Conservation (phyloP, 2,888 invertebrate genomes). For the Catocala nupta region DNA sequence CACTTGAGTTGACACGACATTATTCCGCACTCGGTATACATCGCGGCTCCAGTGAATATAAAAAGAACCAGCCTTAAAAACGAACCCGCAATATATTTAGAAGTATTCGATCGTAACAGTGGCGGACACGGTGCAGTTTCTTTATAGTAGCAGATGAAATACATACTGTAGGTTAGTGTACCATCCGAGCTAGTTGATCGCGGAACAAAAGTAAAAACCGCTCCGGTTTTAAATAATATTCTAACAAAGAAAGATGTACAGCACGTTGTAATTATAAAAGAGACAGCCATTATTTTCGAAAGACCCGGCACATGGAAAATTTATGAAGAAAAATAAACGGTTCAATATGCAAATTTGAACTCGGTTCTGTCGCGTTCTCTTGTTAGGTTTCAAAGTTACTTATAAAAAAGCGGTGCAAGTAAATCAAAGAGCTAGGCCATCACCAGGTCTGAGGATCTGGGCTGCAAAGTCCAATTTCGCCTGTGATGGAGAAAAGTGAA, state of each 20-base stretch:
- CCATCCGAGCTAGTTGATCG: constrained; percentile 33
- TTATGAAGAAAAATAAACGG: not conserved
- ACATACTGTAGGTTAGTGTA: constrained; percentile 47
- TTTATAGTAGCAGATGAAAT: constrained; percentile 16
- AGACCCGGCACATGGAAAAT: not conserved
- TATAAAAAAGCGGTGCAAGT: constrained; percentile 27
- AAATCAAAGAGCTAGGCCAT: constrained; percentile 24
- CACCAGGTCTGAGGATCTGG: constrained; percentile 64
- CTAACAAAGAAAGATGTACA: constrained; percentile 18
- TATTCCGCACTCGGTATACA: constrained; percentile 35
- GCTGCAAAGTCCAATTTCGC: constrained; percentile 56
- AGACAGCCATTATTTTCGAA: not conserved
- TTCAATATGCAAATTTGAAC: constrained; percentile 10
- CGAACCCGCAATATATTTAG: constrained; percentile 19
- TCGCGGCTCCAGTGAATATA: constrained; percentile 31
- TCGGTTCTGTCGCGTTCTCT: not conserved
- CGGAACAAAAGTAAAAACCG: constrained; percentile 20
- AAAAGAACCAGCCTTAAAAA: not conserved
- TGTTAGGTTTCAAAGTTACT: constrained; percentile 16
- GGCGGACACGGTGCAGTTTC: constrained; percentile 6
- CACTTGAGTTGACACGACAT: constrained; percentile 24
- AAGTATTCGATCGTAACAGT: constrained; percentile 3
- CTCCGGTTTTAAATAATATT: constrained; percentile 1
- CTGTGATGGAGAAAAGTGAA: constrained; percentile 89
- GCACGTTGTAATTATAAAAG: not conserved